phyloP scores from a whole-genome alignment of 2,113 vertebrate genomes.

The Nothobranchius furzeri region DNA sequence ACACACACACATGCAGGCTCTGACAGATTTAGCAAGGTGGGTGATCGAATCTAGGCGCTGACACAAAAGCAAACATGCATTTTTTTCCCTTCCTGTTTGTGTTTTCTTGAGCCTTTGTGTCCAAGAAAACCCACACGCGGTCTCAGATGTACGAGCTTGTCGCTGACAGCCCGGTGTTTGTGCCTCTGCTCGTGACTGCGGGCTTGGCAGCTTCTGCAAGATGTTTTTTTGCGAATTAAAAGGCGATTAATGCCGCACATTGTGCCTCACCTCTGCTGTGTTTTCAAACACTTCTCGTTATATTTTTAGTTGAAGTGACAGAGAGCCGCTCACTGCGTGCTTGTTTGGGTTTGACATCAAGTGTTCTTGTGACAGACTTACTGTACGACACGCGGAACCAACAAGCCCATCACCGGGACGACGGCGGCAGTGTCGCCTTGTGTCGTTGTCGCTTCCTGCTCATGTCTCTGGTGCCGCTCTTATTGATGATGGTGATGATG shows the following conservation, averaged over 20 bases:
- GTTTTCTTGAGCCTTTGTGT: slow-evolving; percentile 44
- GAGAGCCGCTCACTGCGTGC: slow-evolving; percentile 28
- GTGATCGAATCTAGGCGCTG: slow-evolving; percentile 35
- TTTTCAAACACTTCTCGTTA: slow-evolving; percentile 38
- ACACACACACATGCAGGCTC: slow-evolving; percentile 22
- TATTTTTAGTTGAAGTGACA: slow-evolving; percentile 49
- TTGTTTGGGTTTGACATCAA: slow-evolving; percentile 28
- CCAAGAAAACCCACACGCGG: slow-evolving; percentile 24
- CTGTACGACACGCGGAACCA: slow-evolving; percentile 45
- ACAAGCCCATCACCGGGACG: slow-evolving; percentile 49
- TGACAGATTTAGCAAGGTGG: slow-evolving; percentile 50
- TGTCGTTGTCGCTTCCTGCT: slow-evolving; percentile 58
- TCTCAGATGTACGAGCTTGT: not conserved
- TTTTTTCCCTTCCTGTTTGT: slow-evolving; percentile 17
- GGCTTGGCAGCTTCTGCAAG: slow-evolving; percentile 41
- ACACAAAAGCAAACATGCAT: slow-evolving; percentile 30
- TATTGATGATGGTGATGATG: slow-evolving; percentile 37
- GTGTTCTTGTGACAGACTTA: slow-evolving; percentile 42
- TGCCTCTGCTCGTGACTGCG: slow-evolving; percentile 23
- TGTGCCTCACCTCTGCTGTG: slow-evolving; percentile 30
- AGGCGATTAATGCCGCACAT: slow-evolving; percentile 35
- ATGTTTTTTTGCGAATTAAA: slow-evolving; percentile 45
- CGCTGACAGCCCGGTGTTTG: slow-evolving; percentile 36
- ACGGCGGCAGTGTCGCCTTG: slow-evolving; percentile 50
- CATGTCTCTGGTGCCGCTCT: slow-evolving; percentile 27